Conservation (phyloP, 2,797 vertebrate species). For the Parauchenoglanis punctatus region DNA sequence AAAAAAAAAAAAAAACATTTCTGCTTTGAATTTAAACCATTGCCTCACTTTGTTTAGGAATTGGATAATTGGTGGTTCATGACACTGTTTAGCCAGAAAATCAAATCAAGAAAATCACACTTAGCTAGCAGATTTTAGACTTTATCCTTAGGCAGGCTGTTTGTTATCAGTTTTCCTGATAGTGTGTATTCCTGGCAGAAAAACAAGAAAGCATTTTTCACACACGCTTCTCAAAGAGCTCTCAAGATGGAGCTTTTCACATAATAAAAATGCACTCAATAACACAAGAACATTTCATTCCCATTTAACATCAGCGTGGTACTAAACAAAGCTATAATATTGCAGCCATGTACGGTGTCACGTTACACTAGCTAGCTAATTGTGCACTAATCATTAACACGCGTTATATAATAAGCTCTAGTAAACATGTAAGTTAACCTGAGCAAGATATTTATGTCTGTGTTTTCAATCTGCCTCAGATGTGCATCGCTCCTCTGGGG, state of each 20-base stretch:
- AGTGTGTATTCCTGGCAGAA: background rate
- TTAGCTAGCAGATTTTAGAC: background rate
- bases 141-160: background rate
- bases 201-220: background rate
- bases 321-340: background rate
- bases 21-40: background rate
- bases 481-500: slow-evolving; percentile 24
- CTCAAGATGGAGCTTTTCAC: background rate
- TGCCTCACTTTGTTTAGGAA: background rate
- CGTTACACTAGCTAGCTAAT: background rate
- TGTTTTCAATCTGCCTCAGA: slow-evolving; percentile 2
- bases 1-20: background rate
- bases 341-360: background rate
- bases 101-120: background rate
- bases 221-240: background rate
- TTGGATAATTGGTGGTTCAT: background rate
- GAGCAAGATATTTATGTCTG: background rate
- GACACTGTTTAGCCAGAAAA: background rate
- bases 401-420: background rate
- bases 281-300: background rate
- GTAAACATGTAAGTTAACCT: background rate
- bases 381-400: slow-evolving; percentile 9
- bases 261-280: background rate
- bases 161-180: background rate
- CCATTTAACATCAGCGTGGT: background rate